phyloP scores from a whole-genome alignment of 2,797 vertebrate genomes.

The Octomys mimax region DNA sequence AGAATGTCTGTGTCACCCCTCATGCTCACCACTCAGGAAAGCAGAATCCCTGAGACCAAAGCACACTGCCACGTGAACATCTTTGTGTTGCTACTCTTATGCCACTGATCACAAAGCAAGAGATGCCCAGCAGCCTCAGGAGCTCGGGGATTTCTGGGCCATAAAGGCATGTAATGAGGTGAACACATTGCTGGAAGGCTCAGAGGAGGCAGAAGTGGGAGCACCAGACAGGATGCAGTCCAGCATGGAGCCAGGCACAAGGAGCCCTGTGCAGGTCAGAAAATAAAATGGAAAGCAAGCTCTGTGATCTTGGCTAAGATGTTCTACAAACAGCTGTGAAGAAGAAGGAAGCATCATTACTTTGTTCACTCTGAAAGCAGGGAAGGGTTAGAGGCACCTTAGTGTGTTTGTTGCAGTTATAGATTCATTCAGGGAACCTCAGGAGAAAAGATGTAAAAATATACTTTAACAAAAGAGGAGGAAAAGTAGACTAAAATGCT shows the following conservation, averaged over 20 bases:
- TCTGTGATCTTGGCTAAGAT: not conserved
- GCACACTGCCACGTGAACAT: not conserved
- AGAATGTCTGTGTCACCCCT: not conserved
- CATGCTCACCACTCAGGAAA: not conserved
- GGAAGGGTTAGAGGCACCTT: not conserved
- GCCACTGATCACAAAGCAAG: not conserved
- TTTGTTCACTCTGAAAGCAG: not conserved
- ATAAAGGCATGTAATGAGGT: not conserved
- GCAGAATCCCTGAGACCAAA: not conserved
- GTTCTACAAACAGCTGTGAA: not conserved
- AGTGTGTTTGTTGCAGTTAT: not conserved
- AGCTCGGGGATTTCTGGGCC: not conserved
- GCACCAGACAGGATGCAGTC: not conserved
- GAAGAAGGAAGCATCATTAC: not conserved
- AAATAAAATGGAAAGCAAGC: constrained; percentile 25
- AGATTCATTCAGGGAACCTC: not conserved
- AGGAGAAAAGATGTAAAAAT: not conserved
- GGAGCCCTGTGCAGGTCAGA: not conserved
- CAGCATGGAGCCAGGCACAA: not conserved
- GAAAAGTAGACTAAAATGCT: not conserved
- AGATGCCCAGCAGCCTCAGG: not conserved
- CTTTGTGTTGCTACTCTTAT: not conserved
- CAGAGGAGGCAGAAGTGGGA: not conserved
- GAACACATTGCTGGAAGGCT: not conserved
- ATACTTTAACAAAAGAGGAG: not conserved